A percentile compares a stretch with the other conserved stretches of the same genome.
phyloP scores from a whole-genome alignment of 1,140 invertebrate genomes.

The Helicoverpa armigera region DNA sequence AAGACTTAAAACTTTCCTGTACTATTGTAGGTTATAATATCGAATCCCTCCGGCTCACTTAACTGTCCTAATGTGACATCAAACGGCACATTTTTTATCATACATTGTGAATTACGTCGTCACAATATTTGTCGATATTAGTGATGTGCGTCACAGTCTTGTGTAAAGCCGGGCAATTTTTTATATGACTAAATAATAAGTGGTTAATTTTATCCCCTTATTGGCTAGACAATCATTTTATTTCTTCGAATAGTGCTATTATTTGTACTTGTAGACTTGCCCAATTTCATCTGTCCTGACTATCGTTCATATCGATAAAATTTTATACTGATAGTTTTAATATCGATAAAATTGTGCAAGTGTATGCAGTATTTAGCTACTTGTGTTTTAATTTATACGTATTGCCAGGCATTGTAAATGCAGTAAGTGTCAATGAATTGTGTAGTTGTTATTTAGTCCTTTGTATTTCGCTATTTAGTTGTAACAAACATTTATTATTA shows the following conservation, averaged over 20 bases:
- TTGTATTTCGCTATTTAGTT: conserved; percentile 49
- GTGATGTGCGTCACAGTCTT: not conserved
- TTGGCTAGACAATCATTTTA: not conserved
- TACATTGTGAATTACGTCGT: not conserved
- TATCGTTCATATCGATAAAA: not conserved
- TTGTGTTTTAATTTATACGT: conserved; percentile 12
- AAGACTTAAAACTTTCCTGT: conserved; percentile 36
- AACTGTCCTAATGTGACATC: not conserved
- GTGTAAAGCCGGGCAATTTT: not conserved
- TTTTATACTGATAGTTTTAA: no score
- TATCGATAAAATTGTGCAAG: conserved; percentile 11
- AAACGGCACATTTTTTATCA: not conserved
- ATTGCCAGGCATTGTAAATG: conserved; percentile 19
- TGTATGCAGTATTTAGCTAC: not conserved
- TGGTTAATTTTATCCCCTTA: not conserved
- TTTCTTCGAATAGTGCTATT: conserved; percentile 15
- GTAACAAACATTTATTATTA: conserved; percentile 45
- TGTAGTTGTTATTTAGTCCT: conserved; percentile 50
- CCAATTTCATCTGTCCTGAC: not conserved
- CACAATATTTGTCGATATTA: not conserved
- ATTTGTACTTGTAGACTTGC: conserved; percentile 4
- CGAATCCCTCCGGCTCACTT: conserved; percentile 24
- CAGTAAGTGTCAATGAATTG: conserved; percentile 41
- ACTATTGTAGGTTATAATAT: conserved; percentile 5
- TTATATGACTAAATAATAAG: not conserved